Evolutionary conservation across 1,140 invertebrate species (phyloP).

Genomic region (Saccostrea cuccullata): DNA sequence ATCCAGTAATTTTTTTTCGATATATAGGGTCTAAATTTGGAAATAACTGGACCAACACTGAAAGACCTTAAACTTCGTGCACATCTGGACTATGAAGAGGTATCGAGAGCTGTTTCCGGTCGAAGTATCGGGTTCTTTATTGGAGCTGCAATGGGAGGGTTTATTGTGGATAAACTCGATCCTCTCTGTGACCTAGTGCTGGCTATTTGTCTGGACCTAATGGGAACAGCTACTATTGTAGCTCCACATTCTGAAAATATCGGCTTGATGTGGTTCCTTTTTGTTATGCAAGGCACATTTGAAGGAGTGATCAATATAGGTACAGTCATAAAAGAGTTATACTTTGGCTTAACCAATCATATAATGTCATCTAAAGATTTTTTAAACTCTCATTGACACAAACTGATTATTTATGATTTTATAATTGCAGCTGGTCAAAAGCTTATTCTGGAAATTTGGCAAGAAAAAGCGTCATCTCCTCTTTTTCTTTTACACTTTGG

Average conservation of each 20-base stretch:
- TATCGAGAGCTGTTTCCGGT: constrained; percentile 60
- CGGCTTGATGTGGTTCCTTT: constrained; percentile 56
- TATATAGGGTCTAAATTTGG: constrained; percentile 59
- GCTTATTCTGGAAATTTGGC: constrained; percentile 64
- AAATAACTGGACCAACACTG: constrained; percentile 62
- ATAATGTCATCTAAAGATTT: not conserved
- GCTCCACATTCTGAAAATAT: constrained; percentile 52
- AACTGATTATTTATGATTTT: not conserved
- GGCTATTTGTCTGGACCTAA: constrained; percentile 53
- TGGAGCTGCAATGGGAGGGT: constrained; percentile 59
- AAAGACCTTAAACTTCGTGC: constrained; percentile 60
- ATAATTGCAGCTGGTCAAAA: constrained; percentile 65
- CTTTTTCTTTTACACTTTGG: constrained; percentile 67
- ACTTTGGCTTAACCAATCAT: not conserved
- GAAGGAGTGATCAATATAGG: constrained; percentile 67
- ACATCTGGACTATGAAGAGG: constrained; percentile 55
- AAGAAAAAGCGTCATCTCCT: constrained; percentile 60
- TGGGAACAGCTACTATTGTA: constrained; percentile 50
- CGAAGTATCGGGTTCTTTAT: constrained; percentile 61
- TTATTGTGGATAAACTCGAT: constrained; percentile 58
- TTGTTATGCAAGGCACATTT: constrained; percentile 61
- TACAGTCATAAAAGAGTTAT: not conserved
- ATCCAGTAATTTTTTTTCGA: not conserved
- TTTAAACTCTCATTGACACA: not conserved
- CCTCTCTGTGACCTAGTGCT: constrained; percentile 60